Conservation (phyloP, 1,140 invertebrate species). For the Elysia chlorotica region DNA sequence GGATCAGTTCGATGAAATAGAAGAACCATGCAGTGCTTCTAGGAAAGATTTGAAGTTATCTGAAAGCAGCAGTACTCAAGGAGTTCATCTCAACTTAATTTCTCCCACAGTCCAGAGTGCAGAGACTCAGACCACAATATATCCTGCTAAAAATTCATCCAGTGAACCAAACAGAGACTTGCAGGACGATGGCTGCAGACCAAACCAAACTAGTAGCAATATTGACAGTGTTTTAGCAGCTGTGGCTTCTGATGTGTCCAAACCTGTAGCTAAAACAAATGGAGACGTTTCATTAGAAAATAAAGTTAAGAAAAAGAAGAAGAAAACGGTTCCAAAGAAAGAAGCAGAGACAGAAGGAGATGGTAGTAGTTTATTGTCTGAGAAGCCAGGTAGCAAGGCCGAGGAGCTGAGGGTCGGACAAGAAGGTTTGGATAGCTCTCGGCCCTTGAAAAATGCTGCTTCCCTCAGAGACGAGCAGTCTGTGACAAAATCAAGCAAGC, state of each 20-base stretch:
- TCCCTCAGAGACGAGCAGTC: not conserved
- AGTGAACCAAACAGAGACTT: not conserved
- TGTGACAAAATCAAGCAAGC: slow-evolving; percentile 14
- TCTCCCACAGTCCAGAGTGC: not conserved
- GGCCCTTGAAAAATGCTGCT: not conserved
- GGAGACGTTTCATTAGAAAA: not conserved
- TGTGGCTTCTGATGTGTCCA: slow-evolving; percentile 4
- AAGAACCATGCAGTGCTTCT: not conserved
- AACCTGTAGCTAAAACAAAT: not conserved
- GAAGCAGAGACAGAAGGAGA: not conserved
- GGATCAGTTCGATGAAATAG: slow-evolving; percentile 10
- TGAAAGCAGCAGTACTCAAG: not conserved
- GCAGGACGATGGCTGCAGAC: not conserved
- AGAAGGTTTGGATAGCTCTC: not conserved
- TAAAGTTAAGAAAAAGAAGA: slow-evolving; percentile 10
- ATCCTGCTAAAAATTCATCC: slow-evolving; percentile 1
- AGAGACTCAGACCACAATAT: not conserved
- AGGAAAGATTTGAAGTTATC: not conserved
- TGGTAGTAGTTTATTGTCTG: too few relatives aligned
- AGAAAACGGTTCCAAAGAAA: not conserved
- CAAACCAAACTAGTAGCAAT: not conserved
- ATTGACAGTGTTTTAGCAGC: slow-evolving; percentile 8
- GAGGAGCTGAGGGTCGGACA: not conserved
- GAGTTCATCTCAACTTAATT: not conserved
- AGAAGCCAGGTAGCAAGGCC: too few relatives aligned